A percentile compares a stretch with the other conserved stretches of the same genome.
Conservation (phyloP, 2,888 invertebrate species). For the Pterobdella sp. region DNA sequence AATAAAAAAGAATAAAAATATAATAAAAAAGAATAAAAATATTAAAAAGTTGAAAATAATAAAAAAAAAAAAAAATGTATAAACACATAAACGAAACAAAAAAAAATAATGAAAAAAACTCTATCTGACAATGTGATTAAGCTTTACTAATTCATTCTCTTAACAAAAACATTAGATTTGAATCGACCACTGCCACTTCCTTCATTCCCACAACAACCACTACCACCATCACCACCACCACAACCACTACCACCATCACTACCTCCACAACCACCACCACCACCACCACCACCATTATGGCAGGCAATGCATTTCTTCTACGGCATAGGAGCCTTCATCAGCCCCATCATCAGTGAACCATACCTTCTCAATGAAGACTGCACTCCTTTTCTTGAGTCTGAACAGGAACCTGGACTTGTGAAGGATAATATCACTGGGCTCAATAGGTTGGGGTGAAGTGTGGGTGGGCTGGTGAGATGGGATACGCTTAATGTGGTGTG, state of each 20-base stretch:
- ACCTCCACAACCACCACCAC: not conserved
- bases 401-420: slow-evolving; percentile 14
- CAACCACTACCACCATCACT: not conserved
- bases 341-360: slow-evolving; percentile 53
- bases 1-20: too few relatives aligned
- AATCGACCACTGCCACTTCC: not conserved
- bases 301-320: slow-evolving; percentile 55
- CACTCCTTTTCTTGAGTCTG: slow-evolving; percentile 43
- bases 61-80: too few relatives aligned
- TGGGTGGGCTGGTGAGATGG: not conserved
- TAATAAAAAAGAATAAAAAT: too few relatives aligned
- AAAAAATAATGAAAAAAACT: too few relatives aligned
- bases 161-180: not conserved
- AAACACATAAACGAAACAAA: too few relatives aligned
- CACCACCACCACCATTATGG: not conserved
- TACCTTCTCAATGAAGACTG: slow-evolving; percentile 53
- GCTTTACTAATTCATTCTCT: too few relatives aligned
- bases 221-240: not conserved
- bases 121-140: too few relatives aligned
- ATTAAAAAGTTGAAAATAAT: too few relatives aligned
- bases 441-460: slow-evolving; percentile 2
- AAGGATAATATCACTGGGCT: slow-evolving; percentile 9
- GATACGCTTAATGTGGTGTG: not conserved
- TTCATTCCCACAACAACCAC: not conserved
- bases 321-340: slow-evolving; percentile 54